A percentile compares a stretch with the other conserved stretches of the same genome.
phyloP scores from a whole-genome alignment of 2,888 invertebrate genomes.

The Acanthosepion pharaonis region DNA sequence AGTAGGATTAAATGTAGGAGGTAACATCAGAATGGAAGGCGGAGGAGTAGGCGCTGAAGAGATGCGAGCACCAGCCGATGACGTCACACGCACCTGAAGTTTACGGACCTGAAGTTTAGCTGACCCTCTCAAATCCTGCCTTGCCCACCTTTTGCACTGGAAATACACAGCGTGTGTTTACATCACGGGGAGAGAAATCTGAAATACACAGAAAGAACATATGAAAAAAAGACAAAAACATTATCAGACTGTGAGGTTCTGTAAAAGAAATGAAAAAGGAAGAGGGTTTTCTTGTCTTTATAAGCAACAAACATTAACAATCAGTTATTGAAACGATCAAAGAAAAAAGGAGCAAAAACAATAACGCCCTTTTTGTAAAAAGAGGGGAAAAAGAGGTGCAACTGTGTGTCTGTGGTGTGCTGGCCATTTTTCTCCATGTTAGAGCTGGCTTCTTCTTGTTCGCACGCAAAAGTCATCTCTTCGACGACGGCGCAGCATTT shows the following conservation, averaged over 20 bases:
- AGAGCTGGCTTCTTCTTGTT: constrained; percentile 33
- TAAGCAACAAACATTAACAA: not conserved
- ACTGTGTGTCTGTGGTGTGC: not conserved
- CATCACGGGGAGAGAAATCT: not conserved
- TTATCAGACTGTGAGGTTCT: not conserved
- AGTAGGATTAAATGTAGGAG: not conserved
- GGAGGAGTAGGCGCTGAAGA: not conserved
- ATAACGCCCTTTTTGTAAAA: not conserved
- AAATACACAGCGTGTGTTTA: not conserved
- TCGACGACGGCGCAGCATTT: constrained; percentile 16
- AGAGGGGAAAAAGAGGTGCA: constrained; percentile 8
- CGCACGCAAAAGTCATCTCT: constrained; percentile 1
- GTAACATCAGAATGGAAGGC: not conserved
- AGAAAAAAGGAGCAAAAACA: not conserved
- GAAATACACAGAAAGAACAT: not conserved
- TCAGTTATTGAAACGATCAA: not conserved
- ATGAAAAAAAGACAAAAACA: not conserved
- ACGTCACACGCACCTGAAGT: constrained; percentile 23
- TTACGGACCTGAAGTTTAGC: not conserved
- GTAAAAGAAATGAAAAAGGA: constrained; percentile 16
- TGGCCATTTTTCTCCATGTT: constrained; percentile 33
- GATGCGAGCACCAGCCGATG: constrained; percentile 33
- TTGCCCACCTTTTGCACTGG: constrained; percentile 33
- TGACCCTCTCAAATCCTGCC: constrained; percentile 24
- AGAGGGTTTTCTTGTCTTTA: not conserved